These are phyloP conservation scores for Calycopis cecrops DNA, from an alignment of 1,140 invertebrate genomes.

Conservation along the genomic window DNA sequence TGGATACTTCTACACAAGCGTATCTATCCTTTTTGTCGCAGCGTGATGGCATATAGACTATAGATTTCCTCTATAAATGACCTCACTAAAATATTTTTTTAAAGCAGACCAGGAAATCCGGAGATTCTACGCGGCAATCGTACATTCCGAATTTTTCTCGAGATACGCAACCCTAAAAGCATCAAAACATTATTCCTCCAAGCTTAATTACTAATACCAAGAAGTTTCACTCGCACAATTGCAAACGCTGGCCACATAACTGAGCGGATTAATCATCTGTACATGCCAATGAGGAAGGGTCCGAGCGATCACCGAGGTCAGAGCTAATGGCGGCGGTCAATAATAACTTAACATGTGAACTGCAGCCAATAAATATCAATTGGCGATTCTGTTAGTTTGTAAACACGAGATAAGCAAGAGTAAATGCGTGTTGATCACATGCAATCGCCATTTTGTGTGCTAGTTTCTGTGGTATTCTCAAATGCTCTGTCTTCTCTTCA, in stretches of 20 bases:
- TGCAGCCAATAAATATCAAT: constrained; percentile 52
- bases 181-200: too few species aligned
- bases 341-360: constrained; percentile 49
- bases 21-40: too few species aligned
- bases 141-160: too few species aligned
- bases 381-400: constrained; percentile 14
- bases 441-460: neutral
- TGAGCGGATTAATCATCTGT: constrained; percentile 1
- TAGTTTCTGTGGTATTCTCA: neutral
- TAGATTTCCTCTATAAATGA: too few species aligned
- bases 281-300: constrained; percentile 37
- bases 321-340: constrained; percentile 51
- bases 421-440: too few species aligned
- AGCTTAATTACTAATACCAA: neutral
- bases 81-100: constrained; percentile 1
- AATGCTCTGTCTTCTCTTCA: too few species aligned
- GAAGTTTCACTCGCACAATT: neutral
- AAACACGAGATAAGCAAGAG: neutral
- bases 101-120: too few species aligned
- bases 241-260: neutral
- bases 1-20: too few species aligned
- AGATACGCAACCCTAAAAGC: too few species aligned
- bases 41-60: too few species aligned
- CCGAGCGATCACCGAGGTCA: constrained; percentile 54
- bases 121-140: too few species aligned